Evolutionary conservation across 2,113 vertebrate species (phyloP), one percentile per base, ranked within the genome.

Genomic region (Syngnathoides biaculeatus): DNA sequence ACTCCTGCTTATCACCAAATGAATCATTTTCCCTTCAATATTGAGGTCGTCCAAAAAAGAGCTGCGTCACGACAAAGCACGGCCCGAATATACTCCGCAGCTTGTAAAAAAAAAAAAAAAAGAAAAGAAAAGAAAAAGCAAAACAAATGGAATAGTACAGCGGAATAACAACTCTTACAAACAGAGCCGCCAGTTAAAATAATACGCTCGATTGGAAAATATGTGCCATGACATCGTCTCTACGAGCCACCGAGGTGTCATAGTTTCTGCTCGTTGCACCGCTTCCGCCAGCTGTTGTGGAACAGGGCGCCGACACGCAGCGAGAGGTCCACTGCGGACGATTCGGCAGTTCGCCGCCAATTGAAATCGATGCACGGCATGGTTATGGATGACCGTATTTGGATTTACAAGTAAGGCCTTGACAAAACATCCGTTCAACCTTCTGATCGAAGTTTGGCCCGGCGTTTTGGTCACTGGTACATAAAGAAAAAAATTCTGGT

Each of bases 191-290:
- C 61, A 26, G 60, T 63, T 75, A 69, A 68, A 74, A 82, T 17
- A 83, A 74, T 74, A 77, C 59, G 35, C 26, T 27, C 67, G 20
- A 55, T 65, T 75, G 71, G 78, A 86, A 86, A 82, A 86, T 75
- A 75, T 62, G 69, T 55, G 73, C 55, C 58, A 66, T 72, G 72
- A 73, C 67, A 57, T 74, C 62, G 76, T 2, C 74, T 81, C 80
- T 84, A 80, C 85, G 84, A 73, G 69, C 79, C 74, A 43, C 13
- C 15, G 70, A 87, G 82, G 79, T 88, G 85, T 89, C 81, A 79
- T 27, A 80, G 84, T 84, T 89, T 87, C 82, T 89, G 82, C 79
- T 81, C 83, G 45, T 84, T 88, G 83, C 85, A 80, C 68, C 35
- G 84, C 86, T 89, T 89, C 87, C 64, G 2, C 74, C 79, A 75